These are phyloP conservation scores for Allobates femoralis DNA, from an alignment of 2,797 vertebrate genomes.

Conservation along the genomic window DNA sequence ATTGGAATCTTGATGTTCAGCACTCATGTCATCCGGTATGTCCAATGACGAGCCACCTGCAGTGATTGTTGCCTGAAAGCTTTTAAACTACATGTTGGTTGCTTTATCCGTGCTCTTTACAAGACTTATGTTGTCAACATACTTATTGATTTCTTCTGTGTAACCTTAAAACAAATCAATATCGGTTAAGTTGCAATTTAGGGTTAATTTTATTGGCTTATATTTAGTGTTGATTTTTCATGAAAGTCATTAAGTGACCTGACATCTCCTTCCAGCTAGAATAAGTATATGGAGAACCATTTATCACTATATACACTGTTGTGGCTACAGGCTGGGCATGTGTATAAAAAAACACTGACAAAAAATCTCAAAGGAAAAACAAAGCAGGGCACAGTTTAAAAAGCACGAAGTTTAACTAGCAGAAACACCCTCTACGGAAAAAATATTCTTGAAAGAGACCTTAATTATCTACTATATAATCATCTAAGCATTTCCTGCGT, in stretches of 20 bases:
- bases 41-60: conserved; percentile 5
- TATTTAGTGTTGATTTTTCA: conserved; percentile 53
- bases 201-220: conserved; percentile 54
- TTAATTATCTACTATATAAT: too few species aligned
- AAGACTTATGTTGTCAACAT: conserved; percentile 48
- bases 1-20: conserved; percentile 27
- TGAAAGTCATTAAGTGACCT: conserved; percentile 53
- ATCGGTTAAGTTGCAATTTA: conserved; percentile 44
- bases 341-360: too few species aligned
- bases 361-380: too few species aligned
- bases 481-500: too few species aligned
- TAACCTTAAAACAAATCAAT: conserved; percentile 53
- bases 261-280: conserved; percentile 49
- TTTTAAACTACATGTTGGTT: conserved; percentile 49
- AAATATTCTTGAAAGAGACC: too few species aligned
- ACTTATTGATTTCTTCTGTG: conserved; percentile 46
- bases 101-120: conserved; percentile 42
- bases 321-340: conserved; percentile 43
- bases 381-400: too few species aligned
- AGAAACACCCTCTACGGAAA: too few species aligned
- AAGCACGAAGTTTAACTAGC: too few species aligned
- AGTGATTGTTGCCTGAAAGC: conserved; percentile 33
- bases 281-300: conserved; percentile 45
- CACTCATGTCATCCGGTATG: conserved; percentile 16
- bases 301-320: conserved; percentile 40